Evolutionary conservation across 2,113 vertebrate genomes (phyloP), one percentile per base, ranked within the genome.

Genomic region (Sisor rabdophorus): DNA sequence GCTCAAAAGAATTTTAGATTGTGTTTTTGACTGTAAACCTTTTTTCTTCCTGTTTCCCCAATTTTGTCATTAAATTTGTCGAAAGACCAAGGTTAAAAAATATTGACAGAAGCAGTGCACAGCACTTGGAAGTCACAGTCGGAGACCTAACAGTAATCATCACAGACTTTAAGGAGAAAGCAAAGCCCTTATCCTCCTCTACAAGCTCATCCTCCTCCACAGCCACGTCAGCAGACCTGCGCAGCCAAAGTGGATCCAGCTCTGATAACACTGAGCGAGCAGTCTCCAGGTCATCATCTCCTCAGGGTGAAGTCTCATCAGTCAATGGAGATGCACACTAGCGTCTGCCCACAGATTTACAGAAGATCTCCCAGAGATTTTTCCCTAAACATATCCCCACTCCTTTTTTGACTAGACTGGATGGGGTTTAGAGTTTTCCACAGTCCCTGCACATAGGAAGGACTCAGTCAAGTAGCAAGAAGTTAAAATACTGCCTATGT

Each of bases 121-220:
- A 98, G 89, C 97, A 99, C 85, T 92, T 99, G 92, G 97, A 98
- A 91, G 97, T 99, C 87, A 99, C 97, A 28, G 97, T 99, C 81
- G 97, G 97, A 85, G 96, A 98, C 88, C 94, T 99, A 89, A 99
- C 97, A 71, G 97, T 99, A 89, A 97, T 99, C 93, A 98, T 99
- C 87, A 99, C 97, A 86, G 97, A 99, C 97, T 99, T 98, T 96
- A 99, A 99, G 88, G 97, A 99, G 92, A 99, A 99, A 93, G 93
- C 94, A 50, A 96, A 96, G 92, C 95, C 97, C 36, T 44, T 72
- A 17, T 78, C 77, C 67, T 87, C 95, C 19, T 90, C 97, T 64
- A 88, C 94, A 63, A 78, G 69, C 69, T 65, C 69, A 85, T 93
- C 95, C 84, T 94, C 95, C 79, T 91, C 94, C 84, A 93, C 92